Base-by-base conservation (phyloP, 2,888 invertebrate species). In the Ametastegia equiseti region DNA sequence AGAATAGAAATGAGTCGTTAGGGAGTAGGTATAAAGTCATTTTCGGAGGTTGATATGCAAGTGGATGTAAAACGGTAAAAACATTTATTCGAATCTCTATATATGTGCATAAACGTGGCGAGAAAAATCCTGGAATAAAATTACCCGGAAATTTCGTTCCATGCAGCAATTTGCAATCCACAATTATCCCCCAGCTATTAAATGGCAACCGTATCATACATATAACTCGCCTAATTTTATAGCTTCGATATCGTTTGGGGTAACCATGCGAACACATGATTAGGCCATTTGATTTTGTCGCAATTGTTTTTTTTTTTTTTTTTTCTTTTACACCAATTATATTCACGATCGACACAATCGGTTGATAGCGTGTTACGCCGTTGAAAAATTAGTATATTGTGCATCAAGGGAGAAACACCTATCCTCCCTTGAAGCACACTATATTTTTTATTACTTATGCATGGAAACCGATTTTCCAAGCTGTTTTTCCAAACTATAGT, bases 291-390 rank as follows among this genome's bases (percentile, higher is more conserved):
- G 33, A 63, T 63, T 63, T 63, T 5, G 7, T 63, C 33, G 33
- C n/a, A 11, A n/a, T 33, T 63, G 30, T 63, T 33, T 63, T n/a
- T n/a, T n/a, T n/a, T n/a, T n/a, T n/a, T n/a, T n/a, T n/a, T n/a
- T n/a, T n/a, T n/a, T n/a, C n/a, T n/a, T n/a, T 63, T 30, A 63
- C 6, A 13, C n/a, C 30, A 63, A 63, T n/a, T n/a, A n/a, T 63
- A 63, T 63, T 63, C 63, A 63, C 63, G 63, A 63, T 30, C 33
- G 63, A 33, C 63, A 33, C n/a, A 63, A 15, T 63, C 60, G 11
- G 60, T 13, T 2, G 19, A 60, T 60, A 7, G 60, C 11, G 27
- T 60, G 60, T 60, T 60, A 15, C 19, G n/a, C 11, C 60, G 7
- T 60, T 15, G 6, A 19, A 54, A 54, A 23, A 7, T n/a, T n/a